These are phyloP conservation scores for Apis mellifera DNA, from an alignment of 1,140 invertebrate genomes.

Conservation along the genomic window DNA sequence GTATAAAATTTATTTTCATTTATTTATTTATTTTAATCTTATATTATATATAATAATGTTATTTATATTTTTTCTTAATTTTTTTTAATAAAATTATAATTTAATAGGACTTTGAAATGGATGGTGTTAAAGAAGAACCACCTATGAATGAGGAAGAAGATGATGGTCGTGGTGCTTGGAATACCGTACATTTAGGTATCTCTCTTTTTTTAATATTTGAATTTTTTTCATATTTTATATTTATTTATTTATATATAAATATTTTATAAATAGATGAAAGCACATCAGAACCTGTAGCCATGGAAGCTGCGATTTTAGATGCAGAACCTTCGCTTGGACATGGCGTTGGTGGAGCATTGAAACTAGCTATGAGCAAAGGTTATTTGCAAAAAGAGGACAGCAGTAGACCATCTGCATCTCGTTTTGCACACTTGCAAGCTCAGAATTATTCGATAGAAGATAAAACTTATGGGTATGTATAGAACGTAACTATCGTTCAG, in stretches of 20 bases:
- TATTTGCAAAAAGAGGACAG: slow-evolving; percentile 93
- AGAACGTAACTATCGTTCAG: slow-evolving; percentile 49
- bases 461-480: slow-evolving; percentile 90
- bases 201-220: slow-evolving; percentile 23
- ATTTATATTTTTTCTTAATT: not conserved
- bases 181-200: slow-evolving; percentile 86
- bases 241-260: not conserved
- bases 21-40: slow-evolving; percentile 1
- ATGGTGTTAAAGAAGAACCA: slow-evolving; percentile 81
- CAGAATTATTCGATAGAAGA: slow-evolving; percentile 98
- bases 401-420: slow-evolving; percentile 87
- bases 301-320: slow-evolving; percentile 91
- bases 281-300: slow-evolving; percentile 75
- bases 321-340: slow-evolving; percentile 97
- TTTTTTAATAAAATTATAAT: slow-evolving; percentile 21
- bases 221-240: not conserved
- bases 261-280: slow-evolving; percentile 72
- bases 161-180: slow-evolving; percentile 86
- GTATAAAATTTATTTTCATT: slow-evolving; percentile 74
- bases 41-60: not conserved
- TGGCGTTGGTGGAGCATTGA: slow-evolving; percentile 95
- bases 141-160: slow-evolving; percentile 79
- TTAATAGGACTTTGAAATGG: slow-evolving; percentile 84
- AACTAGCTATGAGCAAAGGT: slow-evolving; percentile 96
- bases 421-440: slow-evolving; percentile 90